Percentiles rank a stretch among this genome's conserved stretches.
These are phyloP conservation scores for Zingel zingel DNA, from an alignment of 2,113 vertebrate genomes.

Conservation along the genomic window DNA sequence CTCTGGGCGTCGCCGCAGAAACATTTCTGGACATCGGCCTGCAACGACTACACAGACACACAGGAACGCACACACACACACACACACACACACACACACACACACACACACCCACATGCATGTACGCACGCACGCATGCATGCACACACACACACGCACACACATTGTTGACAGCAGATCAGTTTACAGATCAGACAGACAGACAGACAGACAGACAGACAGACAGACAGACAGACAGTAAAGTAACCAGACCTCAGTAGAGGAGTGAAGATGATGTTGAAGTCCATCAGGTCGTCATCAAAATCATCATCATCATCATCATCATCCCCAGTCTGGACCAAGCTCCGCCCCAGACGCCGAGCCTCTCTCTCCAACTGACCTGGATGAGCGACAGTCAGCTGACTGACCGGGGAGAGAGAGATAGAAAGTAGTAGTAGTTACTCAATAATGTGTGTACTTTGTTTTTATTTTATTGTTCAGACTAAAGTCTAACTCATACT, in stretches of 20 bases:
- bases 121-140: constrained; percentile 19
- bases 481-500: not conserved
- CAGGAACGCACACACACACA: not conserved
- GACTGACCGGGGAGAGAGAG: constrained; percentile 43
- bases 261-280: constrained; percentile 86
- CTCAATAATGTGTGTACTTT: not conserved
- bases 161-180: not conserved
- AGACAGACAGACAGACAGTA: not conserved
- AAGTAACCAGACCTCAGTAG: constrained; percentile 86
- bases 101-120: constrained; percentile 27
- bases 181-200: not conserved
- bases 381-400: constrained; percentile 8
- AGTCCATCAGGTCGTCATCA: constrained; percentile 87
- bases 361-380: constrained; percentile 83
- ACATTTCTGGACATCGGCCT: constrained; percentile 78
- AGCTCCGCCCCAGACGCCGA: constrained; percentile 83
- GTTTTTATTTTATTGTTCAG: no score
- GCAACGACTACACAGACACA: constrained; percentile 82
- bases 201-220: not conserved
- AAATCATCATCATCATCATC: constrained; percentile 87
- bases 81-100: constrained; percentile 12
- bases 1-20: constrained; percentile 77
- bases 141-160: constrained; percentile 12
- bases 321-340: constrained; percentile 84
- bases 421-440: not conserved